Evolutionary conservation across 2,113 vertebrate species (phyloP), one percentile per base, ranked within the genome.

Genomic region (Proteles cristata): DNA sequence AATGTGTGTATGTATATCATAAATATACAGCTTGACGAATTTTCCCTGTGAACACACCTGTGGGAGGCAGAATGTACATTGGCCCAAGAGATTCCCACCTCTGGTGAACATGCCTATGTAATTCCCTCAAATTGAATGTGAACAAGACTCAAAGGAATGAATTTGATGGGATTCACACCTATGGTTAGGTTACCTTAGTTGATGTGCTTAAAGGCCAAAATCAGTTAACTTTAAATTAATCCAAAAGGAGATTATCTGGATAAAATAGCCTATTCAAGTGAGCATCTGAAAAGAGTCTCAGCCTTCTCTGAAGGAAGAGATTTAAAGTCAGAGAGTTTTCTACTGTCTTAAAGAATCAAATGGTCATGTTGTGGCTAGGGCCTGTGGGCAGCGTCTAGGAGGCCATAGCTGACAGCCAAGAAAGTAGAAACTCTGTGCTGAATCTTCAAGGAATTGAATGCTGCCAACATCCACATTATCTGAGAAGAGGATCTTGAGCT

Each of bases 161-260:
- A 48, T 58, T 26, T 84, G 33, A 50, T 61, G 25, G 31, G 16
- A 87, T 89, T 14, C 15, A 33, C 14, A 39, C 11, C 35, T 53
- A 26, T 83, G 45, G 28, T 90, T 69, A 66, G 28, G 19, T 66
- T 53, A 12, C 11, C 31, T 63, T 77, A n/a, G 28, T 4, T 76
- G 55, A 87, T 63, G 16, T 58, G 31, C 90, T 28, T 58, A 76
- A 86, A 25, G n/a, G 61, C 16, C 23, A 17, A 69, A 69, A 74
- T 83, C 43, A 76, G 28, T 55, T 92, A 28, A 84, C 23, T 77
- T 48, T 94, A 16, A 28, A 15, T 92, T 65, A 83, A 84, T 73
- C 31, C 48, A 86, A 58, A 69, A 35, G 61, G 12, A 76, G 16
- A 53, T 69, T 43, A 8, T 19, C 9, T 86, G 48, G 26, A 48